Base-by-base conservation (phyloP, 2,888 invertebrate species). In the Aleiodes testaceus region DNA sequence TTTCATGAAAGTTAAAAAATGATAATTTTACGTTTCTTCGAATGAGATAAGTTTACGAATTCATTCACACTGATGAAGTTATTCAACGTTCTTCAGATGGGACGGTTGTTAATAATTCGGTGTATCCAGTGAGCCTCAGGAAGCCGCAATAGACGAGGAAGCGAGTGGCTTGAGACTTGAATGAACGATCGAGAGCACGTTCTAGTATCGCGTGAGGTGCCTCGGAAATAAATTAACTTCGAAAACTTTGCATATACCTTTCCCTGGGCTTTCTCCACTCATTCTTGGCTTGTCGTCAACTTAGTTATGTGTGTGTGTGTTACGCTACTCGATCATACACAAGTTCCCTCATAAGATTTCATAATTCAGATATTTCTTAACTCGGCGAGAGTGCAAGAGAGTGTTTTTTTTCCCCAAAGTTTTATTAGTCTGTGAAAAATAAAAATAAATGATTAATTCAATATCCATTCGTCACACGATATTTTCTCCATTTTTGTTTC, bases 191-290 rank as follows among this genome's bases (percentile, higher is more conserved):
- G 71, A 26, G 26, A 73, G 80, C 83, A 81, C 81, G 83, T 81
- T 79, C 79, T 69, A 73, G 76, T 77, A 73, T 81, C 78, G 81
- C 83, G 82, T 81, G 84, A 81, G 78, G 74, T 78, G 80, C 81
- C 79, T 81, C 77, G 80, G 80, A 83, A 84, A 84, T 83, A 80
- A 84, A 83, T 82, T 81, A 82, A 84, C 81, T 84, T 84, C 77
- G 70, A 75, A n/a, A 84, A 84, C 80, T 83, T 81, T 82, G 79
- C 81, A 82, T 81, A 59, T 59, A 80, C 74, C 79, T 79, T 47
- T 77, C 76, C 76, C 74, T 74, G 72, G 45, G 65, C 64, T 47
- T 47, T 14, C 36, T 36, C 36, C 36, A 36, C 36, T 6, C 36
- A 36, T 36, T 9, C 9, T 11, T 11, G 36, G 36, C 36, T 36